Evolutionary conservation across 2,113 vertebrate species (phyloP).

Genomic region (Pionites leucogaster): DNA sequence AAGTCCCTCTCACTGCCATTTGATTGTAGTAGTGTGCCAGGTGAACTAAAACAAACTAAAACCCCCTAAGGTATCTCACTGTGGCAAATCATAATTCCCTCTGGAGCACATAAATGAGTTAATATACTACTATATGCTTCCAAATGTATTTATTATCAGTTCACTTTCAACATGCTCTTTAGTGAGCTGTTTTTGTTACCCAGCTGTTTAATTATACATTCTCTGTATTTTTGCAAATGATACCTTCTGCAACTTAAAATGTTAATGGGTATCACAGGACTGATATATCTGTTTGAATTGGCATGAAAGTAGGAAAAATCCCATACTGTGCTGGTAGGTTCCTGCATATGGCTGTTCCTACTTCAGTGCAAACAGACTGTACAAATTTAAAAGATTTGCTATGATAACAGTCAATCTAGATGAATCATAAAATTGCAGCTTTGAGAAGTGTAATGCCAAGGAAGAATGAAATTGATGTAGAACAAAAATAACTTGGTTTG

Average conservation of each 20-base stretch:
- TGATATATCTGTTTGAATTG: constrained; percentile 28
- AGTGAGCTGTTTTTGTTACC: neutral
- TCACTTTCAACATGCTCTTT: neutral
- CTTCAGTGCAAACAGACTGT: neutral
- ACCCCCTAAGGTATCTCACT: neutral
- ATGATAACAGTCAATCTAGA: neutral
- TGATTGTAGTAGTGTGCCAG: neutral
- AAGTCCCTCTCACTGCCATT: neutral
- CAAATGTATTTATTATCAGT: constrained; percentile 21
- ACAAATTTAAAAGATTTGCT: neutral
- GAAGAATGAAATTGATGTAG: neutral
- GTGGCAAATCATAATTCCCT: neutral
- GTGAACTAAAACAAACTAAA: neutral
- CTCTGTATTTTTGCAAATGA: constrained; percentile 7
- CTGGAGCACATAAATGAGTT: neutral
- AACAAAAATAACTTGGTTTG: neutral
- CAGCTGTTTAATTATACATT: constrained; percentile 33
- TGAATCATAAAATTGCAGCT: neutral
- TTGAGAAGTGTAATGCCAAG: neutral
- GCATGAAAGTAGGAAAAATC: neutral
- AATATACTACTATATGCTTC: neutral
- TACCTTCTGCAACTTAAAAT: constrained; percentile 21
- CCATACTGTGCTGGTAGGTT: neutral
- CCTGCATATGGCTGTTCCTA: neutral
- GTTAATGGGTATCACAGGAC: neutral